Evolutionary conservation across 2,888 invertebrate species (phyloP), one percentile per base, ranked within the genome.

Genomic region (Pachymerium ferrugineum): DNA sequence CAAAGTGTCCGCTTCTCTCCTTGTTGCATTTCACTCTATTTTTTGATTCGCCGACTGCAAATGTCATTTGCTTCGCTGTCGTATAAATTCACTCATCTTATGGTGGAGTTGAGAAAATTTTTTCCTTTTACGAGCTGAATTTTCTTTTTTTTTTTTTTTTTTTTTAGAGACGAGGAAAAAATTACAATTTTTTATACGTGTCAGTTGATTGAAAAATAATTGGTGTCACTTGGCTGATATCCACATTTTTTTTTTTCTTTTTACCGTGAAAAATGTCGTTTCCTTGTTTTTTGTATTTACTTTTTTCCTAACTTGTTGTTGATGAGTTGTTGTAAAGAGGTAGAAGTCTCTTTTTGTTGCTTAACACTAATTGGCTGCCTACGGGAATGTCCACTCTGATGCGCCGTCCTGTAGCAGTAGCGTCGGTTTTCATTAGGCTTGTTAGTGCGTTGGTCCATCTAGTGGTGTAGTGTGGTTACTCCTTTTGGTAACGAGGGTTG

Each of bases 361-460:
- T 62, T 62, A 62, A 28, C 62, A 62, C 62, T 62, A 62, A 62
- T 62, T 62, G 62, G 62, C 62, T 62, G 62, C 62, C 62, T 62
- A 62, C 62, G 62, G 62, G 62, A 62, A 62, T n/a, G 62, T 62
- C 62, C 62, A 62, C 25, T 62, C 28, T 62, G 62, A 62, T 62
- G 62, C 28, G 62, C 62, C 6, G 62, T 62, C 28, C 62, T 8
- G 25, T 62, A 14, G 62, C 62, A 62, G 28, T 62, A 28, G 62
- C 28, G 62, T 62, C 62, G 62, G 62, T 62, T 62, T 62, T 62
- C 62, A 62, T 62, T 62, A 62, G 62, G 62, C 62, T 62, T 62
- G 62, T 62, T 62, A 62, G 62, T 62, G 62, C 62, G 28, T 62
- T 28, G 62, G 62, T 62, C 28, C 28, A 28, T 62, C 62, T 28